Base-by-base conservation (phyloP, 1,140 invertebrate genomes). In the Bactericera cockerelli region DNA sequence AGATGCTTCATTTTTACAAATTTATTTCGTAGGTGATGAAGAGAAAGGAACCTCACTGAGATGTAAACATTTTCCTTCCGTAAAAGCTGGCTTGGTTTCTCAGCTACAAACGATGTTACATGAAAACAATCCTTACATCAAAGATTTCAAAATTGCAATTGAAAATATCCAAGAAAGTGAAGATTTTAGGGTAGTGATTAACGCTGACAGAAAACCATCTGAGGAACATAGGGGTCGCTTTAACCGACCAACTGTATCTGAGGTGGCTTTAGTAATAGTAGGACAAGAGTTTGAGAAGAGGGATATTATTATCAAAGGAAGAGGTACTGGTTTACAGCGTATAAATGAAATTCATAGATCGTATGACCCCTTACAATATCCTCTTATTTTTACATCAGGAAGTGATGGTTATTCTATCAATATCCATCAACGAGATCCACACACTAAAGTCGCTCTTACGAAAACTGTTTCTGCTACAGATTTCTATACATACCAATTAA, bases 1-100 rank as follows among this genome's bases (percentile, higher is more conserved):
- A 16, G 24, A 69, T 57, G 61, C 62, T 33, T 67, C 71, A 66
- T 73, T 72, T 71, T 62, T 72, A 31, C 69, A 75, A 67, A 68
- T 74, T 64, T 71, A 72, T 67, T 72, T 72, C 62, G 65, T 71
- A 57, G 67, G 66, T 14, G 60, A 68, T 56, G 42, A 60, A 26
- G 59, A 65, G 33, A 56, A 19, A 26, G 26, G 66, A 63, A 58
- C 42, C 28, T 26, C 63, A 24, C 4, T 28, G 16, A 22, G 64
- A 16, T 60, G 59, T 16, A 16, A 31, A 24, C 53, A 8, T 53
- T 33, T 55, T 56, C 49, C 42, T 25, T 26, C 16, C 1, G 3
- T 57, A 31, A 28, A 60, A 60, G 14, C 10, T 21, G 33, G 16
- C 14, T 26, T 57, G n/a, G 21, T 59, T 14, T 61, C 55, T 42